Base-by-base conservation (phyloP, 2,888 invertebrate species). In the Volucella zonaria region DNA sequence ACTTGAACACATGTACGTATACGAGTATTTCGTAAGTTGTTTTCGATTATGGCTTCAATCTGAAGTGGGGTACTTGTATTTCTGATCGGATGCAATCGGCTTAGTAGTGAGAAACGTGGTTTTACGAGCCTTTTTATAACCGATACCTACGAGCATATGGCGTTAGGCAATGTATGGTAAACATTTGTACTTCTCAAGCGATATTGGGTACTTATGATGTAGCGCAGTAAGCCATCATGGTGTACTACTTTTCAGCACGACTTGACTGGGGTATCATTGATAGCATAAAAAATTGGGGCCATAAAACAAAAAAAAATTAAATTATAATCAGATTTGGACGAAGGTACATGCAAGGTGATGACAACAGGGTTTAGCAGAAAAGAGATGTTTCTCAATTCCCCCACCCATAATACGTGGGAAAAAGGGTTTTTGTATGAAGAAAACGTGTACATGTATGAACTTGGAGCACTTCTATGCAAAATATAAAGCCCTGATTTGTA, bases 21-120 rank as follows among this genome's bases (percentile, higher is more conserved):
- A 31, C 31, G 4, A 31, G 31, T 31, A 73, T 74, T 74, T 80
- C 80, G 74, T 74, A 74, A 80, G 61, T 45, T 80, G 58, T 71
- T 62, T 70, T 67, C 74, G 52, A 61, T 54, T 47, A 49, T 54
- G 80, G 61, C 54, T 61, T 54, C 61, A 56, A 43, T 68, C 11
- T 61, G 45, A 76, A 76, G 59, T 59, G 15, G 58, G 59, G 47
- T 79, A 66, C 47, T 51, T 66, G 40, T 79, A 66, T 47, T 51
- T 66, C 14, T 23, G 62, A 78, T 68, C 23, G 52, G 40, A 64
- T 71, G 64, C 62, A 78, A 78, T 71, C 54, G 79, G 40, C 78
- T 73, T 66, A 66, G 51, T 14, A 40, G 56, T 18, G 9, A 56
- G 12, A 43, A 14, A 45, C 45, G 15, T 15, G 47, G 38, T 64